Evolutionary conservation across 2,113 vertebrate genomes (phyloP), one percentile per base, ranked within the genome.

Genomic region (Calidris pygmaea): DNA sequence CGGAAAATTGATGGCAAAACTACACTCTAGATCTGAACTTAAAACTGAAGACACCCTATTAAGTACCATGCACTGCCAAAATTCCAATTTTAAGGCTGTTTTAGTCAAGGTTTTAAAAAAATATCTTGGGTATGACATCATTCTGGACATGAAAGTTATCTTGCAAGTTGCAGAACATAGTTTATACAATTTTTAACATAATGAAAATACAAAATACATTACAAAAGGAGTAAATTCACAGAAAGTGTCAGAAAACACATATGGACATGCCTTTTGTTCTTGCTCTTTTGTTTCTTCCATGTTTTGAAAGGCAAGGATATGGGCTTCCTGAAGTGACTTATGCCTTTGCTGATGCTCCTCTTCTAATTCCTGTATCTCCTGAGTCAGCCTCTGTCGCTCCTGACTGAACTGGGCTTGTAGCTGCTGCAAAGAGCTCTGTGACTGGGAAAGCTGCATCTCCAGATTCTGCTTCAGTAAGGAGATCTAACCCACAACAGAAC

Each of bases 371-470:
- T 99, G 99, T 84, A 99, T 98, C 97, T 99, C 99, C 95, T 99
- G 98, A 23, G 99, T 98, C 92, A 99, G 98, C 86, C 99, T 98
- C 86, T 99, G 99, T 47, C 99, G 97, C 93, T 99, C 99, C 97
- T 99, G 99, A 94, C 98, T 99, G 97, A 99, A 99, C 97, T 99
- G 99, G 55, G 98, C 98, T 96, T 99, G 99, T 59, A 99, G 98
- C 93, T 99, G 99, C 96, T 99, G 99, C 98, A 99, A 96, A 79
- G 99, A 99, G 52, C 98, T 99, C 98, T 99, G 99, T 10, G 99
- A 99, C 98, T 99, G 99, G 35, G 99, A 99, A 89, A 99, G 98
- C 98, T 99, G 99, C 98, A 99, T 99, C 98, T 99, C 99, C 98
- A 99, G 98, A 65, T 99, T 99, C 97, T 99, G 99, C 96, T 99